These are phyloP conservation scores for Junonia oenone DNA, from an alignment of 2,888 invertebrate genomes.

Conservation along the genomic window DNA sequence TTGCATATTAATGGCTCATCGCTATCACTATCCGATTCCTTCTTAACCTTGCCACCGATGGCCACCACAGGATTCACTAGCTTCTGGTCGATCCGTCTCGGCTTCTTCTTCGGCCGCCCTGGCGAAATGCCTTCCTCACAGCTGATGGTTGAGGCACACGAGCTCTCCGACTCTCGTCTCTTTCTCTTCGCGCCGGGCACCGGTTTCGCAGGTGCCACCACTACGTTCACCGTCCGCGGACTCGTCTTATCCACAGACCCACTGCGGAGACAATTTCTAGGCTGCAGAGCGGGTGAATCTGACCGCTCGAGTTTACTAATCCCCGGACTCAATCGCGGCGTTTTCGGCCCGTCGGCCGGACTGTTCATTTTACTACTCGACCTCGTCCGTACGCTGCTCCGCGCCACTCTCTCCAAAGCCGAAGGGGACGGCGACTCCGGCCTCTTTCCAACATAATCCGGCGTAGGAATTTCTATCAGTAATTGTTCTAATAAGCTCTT, in stretches of 20 bases:
- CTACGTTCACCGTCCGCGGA: slow-evolving; percentile 39
- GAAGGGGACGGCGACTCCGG: slow-evolving; percentile 70
- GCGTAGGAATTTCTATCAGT: slow-evolving; percentile 89
- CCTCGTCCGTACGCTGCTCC: slow-evolving; percentile 81
- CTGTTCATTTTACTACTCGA: slow-evolving; percentile 84
- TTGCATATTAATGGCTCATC: slow-evolving; percentile 89
- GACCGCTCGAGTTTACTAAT: slow-evolving; percentile 47
- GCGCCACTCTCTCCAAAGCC: slow-evolving; percentile 62
- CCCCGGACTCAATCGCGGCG: slow-evolving; percentile 68
- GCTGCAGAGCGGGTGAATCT: slow-evolving; percentile 57
- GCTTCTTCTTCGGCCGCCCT: slow-evolving; percentile 61
- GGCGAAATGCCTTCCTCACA: slow-evolving; percentile 74
- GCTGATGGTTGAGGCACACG: slow-evolving; percentile 81
- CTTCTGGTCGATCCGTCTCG: slow-evolving; percentile 47
- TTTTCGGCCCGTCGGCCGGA: slow-evolving; percentile 78
- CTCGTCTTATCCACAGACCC: slow-evolving; percentile 60
- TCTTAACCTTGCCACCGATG: slow-evolving; percentile 67
- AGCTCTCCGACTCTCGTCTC: slow-evolving; percentile 89
- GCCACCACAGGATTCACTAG: slow-evolving; percentile 77
- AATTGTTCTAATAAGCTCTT: slow-evolving; percentile 87
- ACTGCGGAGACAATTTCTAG: slow-evolving; percentile 53
- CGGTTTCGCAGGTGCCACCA: slow-evolving; percentile 37
- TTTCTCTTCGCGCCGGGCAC: slow-evolving; percentile 81
- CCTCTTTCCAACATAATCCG: slow-evolving; percentile 73
- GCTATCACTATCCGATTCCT: slow-evolving; percentile 87